phyloP scores from a whole-genome alignment of 2,888 invertebrate species.

The Blera fallax region DNA sequence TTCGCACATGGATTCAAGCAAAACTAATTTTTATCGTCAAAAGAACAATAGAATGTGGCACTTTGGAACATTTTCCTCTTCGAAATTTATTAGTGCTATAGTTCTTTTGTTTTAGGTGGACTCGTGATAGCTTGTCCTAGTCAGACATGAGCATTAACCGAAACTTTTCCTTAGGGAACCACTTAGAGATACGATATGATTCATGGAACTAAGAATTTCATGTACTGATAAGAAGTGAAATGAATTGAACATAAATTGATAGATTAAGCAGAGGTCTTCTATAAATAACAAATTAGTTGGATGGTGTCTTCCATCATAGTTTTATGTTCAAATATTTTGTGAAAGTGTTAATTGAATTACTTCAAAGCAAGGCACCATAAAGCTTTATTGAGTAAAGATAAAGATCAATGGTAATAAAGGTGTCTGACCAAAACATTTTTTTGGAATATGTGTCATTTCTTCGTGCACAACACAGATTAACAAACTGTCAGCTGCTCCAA shows the following conservation, averaged over 20 bases:
- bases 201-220: neutral
- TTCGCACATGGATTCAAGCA: neutral
- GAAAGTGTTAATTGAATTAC: neutral
- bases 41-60: neutral
- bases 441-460: neutral
- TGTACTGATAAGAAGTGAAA: neutral
- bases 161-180: neutral
- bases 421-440: neutral
- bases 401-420: neutral
- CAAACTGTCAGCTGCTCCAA: no score
- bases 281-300: neutral
- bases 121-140: neutral
- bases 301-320: neutral
- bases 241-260: neutral
- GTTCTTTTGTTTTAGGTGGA: neutral
- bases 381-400: neutral
- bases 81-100: neutral
- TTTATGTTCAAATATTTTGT: neutral
- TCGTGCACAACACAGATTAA: neutral
- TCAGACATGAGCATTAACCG: neutral
- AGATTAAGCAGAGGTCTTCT: neutral
- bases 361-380: neutral
- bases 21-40: neutral
- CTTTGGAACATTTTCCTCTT: no score
- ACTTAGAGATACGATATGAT: neutral